Evolutionary conservation across 2,888 invertebrate species (phyloP).

Genomic region (Athalia rosae): DNA sequence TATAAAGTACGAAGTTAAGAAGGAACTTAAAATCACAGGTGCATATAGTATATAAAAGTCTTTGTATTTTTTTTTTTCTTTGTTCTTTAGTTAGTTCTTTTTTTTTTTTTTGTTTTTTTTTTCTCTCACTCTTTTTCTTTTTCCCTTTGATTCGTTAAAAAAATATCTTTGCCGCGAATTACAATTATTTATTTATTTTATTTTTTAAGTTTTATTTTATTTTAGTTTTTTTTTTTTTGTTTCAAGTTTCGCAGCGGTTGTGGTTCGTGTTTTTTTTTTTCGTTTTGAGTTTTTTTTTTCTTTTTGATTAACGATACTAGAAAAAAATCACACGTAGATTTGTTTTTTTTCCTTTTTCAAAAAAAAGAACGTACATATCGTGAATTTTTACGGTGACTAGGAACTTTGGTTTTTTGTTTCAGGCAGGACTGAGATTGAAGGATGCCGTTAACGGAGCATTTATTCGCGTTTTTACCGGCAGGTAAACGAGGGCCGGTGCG

Average conservation of each 20-base stretch:
- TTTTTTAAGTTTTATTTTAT: not conserved
- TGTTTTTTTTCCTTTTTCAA: not conserved
- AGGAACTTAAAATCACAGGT: slow-evolving; percentile 45
- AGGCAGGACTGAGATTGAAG: slow-evolving; percentile 95
- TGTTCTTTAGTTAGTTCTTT: not conserved
- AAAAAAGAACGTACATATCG: not conserved
- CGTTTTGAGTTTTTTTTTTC: not conserved
- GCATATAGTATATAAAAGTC: slow-evolving; percentile 27
- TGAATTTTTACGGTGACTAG: slow-evolving; percentile 24
- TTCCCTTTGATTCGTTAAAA: slow-evolving; percentile 20
- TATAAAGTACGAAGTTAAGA: not conserved
- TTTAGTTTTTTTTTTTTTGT: not conserved
- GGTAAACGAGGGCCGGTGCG: slow-evolving; percentile 93
- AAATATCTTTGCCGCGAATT: slow-evolving; percentile 34
- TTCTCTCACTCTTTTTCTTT: not conserved
- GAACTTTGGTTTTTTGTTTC: slow-evolving; percentile 65
- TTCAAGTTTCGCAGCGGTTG: slow-evolving; percentile 14
- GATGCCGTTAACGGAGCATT: slow-evolving; percentile 91
- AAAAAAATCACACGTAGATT: not conserved
- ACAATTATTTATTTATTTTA: not conserved
- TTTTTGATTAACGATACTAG: not conserved
- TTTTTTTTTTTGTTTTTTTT: not conserved
- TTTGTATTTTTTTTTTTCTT: slow-evolving; percentile 25
- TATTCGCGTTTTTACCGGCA: slow-evolving; percentile 93
- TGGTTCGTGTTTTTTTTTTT: slow-evolving; percentile 12